phyloP scores from a whole-genome alignment of 2,888 invertebrate species.

The Cheilosia soror region DNA sequence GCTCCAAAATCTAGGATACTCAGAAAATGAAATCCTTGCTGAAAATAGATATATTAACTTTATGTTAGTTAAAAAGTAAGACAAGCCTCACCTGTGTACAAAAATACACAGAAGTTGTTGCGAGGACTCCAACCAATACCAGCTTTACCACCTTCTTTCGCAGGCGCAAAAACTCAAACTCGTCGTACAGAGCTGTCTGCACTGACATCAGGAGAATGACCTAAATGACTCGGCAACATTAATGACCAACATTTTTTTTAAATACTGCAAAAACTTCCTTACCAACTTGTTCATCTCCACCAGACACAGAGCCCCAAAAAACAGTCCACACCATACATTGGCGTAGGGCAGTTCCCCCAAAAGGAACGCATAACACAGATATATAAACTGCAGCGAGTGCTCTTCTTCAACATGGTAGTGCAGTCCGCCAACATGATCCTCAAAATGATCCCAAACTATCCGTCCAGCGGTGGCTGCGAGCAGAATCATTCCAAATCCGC shows the following conservation, averaged over 20 bases:
- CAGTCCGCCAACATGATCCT: slow-evolving; percentile 80
- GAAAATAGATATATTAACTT: background rate
- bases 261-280: slow-evolving; percentile 81
- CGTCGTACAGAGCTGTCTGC: slow-evolving; percentile 81
- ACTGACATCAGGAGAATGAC: slow-evolving; percentile 81
- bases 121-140: slow-evolving; percentile 75
- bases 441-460: slow-evolving; percentile 82
- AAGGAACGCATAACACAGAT: slow-evolving; percentile 80
- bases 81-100: slow-evolving; percentile 80
- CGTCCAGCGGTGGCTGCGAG: slow-evolving; percentile 79
- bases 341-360: slow-evolving; percentile 79
- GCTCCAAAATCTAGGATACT: slow-evolving; percentile 79
- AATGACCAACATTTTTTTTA: no score
- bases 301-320: slow-evolving; percentile 91
- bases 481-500: slow-evolving; percentile 79
- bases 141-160: slow-evolving; percentile 77
- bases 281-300: slow-evolving; percentile 90
- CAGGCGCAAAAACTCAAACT: slow-evolving; percentile 79
- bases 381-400: slow-evolving; percentile 81
- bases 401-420: slow-evolving; percentile 79
- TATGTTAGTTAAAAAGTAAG: accelerated
- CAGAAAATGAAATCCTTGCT: slow-evolving; percentile 81
- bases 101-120: slow-evolving; percentile 79
- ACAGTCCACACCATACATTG: slow-evolving; percentile 88
- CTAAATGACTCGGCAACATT: slow-evolving; percentile 73